Percentiles rank a stretch among this genome's conserved stretches.
phyloP scores from a whole-genome alignment of 2,797 vertebrate genomes.

The Macroramphosus scolopax region DNA sequence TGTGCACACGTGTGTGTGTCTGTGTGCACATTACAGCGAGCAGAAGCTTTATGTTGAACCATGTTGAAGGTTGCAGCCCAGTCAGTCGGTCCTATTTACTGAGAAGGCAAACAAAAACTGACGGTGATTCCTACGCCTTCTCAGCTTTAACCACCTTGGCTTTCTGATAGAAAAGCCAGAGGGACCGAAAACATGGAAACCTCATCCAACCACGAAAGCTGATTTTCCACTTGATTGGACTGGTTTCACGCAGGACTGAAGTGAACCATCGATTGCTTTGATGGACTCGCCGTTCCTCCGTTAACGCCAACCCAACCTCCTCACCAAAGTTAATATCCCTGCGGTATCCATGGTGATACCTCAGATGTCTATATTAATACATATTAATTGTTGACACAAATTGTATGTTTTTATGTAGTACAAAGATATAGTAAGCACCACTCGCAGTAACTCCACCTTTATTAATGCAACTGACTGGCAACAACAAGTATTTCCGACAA shows the following conservation, averaged over 20 bases:
- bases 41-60: too few species aligned
- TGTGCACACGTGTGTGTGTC: not conserved
- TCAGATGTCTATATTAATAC: too few species aligned
- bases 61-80: constrained; percentile 1
- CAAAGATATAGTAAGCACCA: too few species aligned
- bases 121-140: constrained; percentile 9
- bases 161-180: constrained; percentile 26
- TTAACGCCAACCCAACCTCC: not conserved
- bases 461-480: too few species aligned
- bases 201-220: constrained; percentile 48
- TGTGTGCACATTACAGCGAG: not conserved
- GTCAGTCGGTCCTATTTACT: constrained; percentile 26
- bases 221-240: constrained; percentile 61
- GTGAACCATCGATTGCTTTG: constrained; percentile 22
- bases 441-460: too few species aligned
- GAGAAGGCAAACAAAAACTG: constrained; percentile 10
- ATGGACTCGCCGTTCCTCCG: constrained; percentile 2
- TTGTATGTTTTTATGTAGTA: too few species aligned
- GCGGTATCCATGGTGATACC: too few species aligned
- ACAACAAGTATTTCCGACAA: too few species aligned
- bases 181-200: constrained; percentile 46
- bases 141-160: constrained; percentile 36
- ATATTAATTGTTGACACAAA: too few species aligned
- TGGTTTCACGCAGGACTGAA: constrained; percentile 19
- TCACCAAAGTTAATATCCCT: too few species aligned